Evolutionary conservation across 2,888 invertebrate species (phyloP).

Genomic region (Mayetiola destructor): DNA sequence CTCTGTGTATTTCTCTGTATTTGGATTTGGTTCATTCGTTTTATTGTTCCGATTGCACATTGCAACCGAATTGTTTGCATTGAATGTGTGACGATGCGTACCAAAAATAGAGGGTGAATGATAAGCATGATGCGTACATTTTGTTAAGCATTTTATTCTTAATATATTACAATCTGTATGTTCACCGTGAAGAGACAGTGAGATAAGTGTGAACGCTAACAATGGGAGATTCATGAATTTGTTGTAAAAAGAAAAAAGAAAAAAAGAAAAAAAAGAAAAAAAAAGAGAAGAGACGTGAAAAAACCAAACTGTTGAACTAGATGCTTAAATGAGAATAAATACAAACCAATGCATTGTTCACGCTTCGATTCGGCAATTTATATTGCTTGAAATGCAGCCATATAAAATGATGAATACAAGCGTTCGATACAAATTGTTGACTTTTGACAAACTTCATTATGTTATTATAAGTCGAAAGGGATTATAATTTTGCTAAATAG

Average conservation of each 20-base stretch:
- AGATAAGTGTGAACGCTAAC: not conserved
- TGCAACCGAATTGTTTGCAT: not conserved
- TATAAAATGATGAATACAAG: not conserved
- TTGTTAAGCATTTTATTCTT: conserved; percentile 1
- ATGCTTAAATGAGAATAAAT: conserved; percentile 8
- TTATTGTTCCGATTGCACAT: not conserved
- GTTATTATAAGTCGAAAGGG: conserved; percentile 16
- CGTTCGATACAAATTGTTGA: conserved; percentile 16
- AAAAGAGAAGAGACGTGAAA: not conserved
- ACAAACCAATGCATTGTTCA: conserved; percentile 11
- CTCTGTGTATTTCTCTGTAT: not conserved
- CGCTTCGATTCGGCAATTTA: conserved; percentile 13
- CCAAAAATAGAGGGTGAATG: conserved; percentile 1
- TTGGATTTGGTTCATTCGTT: not conserved
- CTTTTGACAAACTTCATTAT: conserved; percentile 17
- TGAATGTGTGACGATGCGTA: not conserved
- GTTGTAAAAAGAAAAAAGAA: not conserved
- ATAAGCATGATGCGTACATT: not conserved
- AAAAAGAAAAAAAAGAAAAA: not conserved
- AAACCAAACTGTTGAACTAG: no score
- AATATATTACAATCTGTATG: no score
- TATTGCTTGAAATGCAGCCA: not conserved
- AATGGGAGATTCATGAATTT: no score
- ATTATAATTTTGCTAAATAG: conserved; percentile 16
- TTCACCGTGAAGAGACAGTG: not conserved